Evolutionary conservation across 2,797 vertebrate species (phyloP).

Genomic region (Pterois miles): DNA sequence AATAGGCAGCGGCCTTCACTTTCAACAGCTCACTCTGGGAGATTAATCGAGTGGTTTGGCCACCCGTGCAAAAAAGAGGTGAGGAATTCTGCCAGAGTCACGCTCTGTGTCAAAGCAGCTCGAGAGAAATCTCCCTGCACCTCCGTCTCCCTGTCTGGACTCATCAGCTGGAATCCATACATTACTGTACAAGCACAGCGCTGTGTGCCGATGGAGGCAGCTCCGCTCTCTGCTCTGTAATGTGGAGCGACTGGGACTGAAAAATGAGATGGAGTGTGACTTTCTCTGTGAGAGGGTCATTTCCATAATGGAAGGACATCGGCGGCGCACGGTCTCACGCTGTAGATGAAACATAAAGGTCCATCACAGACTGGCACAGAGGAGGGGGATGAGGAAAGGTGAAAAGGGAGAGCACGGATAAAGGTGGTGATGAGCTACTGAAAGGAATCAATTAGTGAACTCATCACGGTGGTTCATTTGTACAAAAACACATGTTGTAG

Average conservation of each 20-base stretch:
- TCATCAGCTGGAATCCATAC: constrained; percentile 49
- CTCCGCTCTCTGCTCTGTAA: constrained; percentile 2
- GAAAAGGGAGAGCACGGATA: not conserved
- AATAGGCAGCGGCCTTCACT: constrained; percentile 46
- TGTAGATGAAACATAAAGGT: constrained; percentile 16
- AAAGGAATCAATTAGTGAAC: constrained; percentile 15
- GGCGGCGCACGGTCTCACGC: constrained; percentile 4
- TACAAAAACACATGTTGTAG: too few species aligned
- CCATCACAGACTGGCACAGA: not conserved
- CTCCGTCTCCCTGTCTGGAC: constrained; percentile 41
- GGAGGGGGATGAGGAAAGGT: not conserved
- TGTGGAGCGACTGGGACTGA: constrained; percentile 23
- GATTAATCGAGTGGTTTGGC: constrained; percentile 51
- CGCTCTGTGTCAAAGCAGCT: constrained; percentile 64
- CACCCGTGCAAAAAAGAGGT: constrained; percentile 34
- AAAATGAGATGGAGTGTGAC: constrained; percentile 31
- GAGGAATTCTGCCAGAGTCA: constrained; percentile 67
- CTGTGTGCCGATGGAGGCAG: not conserved
- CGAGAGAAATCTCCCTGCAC: constrained; percentile 42
- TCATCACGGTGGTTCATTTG: constrained; percentile 10
- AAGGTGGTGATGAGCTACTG: not conserved
- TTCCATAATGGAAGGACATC: constrained; percentile 49
- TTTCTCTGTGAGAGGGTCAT: constrained; percentile 38
- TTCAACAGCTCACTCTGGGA: constrained; percentile 25
- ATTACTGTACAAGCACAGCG: constrained; percentile 2